Evolutionary conservation across 1,140 invertebrate species (phyloP), one percentile per base, ranked within the genome.

Genomic region (Drosophila ercepeae): DNA sequence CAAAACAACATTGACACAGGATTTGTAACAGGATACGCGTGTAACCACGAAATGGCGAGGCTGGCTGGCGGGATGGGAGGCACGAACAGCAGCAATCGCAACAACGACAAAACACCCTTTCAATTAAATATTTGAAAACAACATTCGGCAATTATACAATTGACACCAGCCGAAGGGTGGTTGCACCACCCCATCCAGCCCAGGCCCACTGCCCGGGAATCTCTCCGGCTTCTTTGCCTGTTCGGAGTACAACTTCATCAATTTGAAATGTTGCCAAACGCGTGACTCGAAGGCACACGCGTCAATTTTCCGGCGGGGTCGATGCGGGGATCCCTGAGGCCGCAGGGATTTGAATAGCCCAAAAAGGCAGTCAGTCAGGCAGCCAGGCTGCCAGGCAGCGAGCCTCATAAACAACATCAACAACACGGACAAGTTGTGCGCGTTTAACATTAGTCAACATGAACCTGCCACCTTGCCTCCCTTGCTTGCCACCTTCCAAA

Each of bases 21-120:
- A 90, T 90, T 89, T 90, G 89, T 83, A 90, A 90, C 84, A 83
- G 89, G 89, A 90, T 90, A 90, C 72, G 79, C 89, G 89, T 90
- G 89, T 90, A 90, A 90, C 89, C 89, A 75, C 83, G 81, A 76
- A 89, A 59, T 73, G 65, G 57, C 75, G 58, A 69, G 46, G 25
- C 11, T 18, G 25, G 14, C n/a, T 48, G 21, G 14, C 3, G 11
- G 46, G 4, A 29, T 23, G 61, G 61, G 42, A 16, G 18, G 3
- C 7, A 42, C 13, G 19, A 27, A 41, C 19, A 21, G 53, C 25
- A 52, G 23, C 34, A 64, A 39, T 60, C 16, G 44, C 58, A 69
- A 41, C 68, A 63, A 25, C 59, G 76, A 78, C 49, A 74, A 77
- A 90, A 83, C 88, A 83, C 84, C 84, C 89, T 89, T 90, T 90